Base-by-base conservation (phyloP, 2,797 vertebrate genomes). In the Rhynchotus rufescens region DNA sequence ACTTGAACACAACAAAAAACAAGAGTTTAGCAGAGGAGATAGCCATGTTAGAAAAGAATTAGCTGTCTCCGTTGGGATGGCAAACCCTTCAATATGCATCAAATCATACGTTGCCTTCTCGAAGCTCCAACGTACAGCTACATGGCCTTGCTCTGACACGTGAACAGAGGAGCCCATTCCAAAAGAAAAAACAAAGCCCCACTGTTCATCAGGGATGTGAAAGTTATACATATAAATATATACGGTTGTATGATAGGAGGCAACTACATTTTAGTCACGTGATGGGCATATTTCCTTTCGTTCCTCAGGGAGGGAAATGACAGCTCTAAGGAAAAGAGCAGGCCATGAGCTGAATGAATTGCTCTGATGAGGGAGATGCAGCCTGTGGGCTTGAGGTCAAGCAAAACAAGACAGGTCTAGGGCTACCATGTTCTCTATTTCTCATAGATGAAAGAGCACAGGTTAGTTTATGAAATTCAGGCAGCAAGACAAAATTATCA, bases 321-420 rank as follows among this genome's bases (percentile, higher is more conserved):
- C 17, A 67, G 32, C 65, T 67, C 12, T 12, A 36, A 64, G 44
- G 45, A 75, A 78, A 82, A 0, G 2, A 84, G 38, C 72, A 57
- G 44, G 36, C 38, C 26, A 47, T 13, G 40, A n/a, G 17, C 60
- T 74, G 79, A 61, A 90, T 5, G 15, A 88, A 88, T 22, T 59
- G 45, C 42, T 82, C 62, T 54, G n/a, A 77, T 61, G 79, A 65
- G 74, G 75, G 30, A 80, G 22, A 74, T 54, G 64, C 79, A 86
- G 36, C 54, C 12, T 2, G 1, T 23, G 45, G 61, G 30, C 22
- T 79, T 80, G 73, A 90, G 68, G 34, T 90, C 49, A 75, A 51
- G 66, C 19, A 66, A 84, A 90, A 89, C 66, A 89, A 95, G 82
- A 90, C 72, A 96, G 69, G 78, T 86, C 87, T 92, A 86, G 71